Conservation (phyloP, 1,140 invertebrate genomes). For the Oreohelix idahoensis region DNA sequence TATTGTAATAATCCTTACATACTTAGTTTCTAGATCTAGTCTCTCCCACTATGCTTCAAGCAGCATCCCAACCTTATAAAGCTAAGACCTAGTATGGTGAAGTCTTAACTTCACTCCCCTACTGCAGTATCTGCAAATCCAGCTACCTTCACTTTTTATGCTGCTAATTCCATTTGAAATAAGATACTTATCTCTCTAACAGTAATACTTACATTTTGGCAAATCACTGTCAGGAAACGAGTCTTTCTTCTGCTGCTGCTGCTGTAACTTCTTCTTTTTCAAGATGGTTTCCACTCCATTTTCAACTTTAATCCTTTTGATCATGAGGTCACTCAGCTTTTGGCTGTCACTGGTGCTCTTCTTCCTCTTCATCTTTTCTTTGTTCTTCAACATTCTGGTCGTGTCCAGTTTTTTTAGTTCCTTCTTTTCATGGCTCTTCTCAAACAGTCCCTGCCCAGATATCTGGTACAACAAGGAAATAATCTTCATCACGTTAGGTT, state of each 20-base stretch:
- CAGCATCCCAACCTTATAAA: no score
- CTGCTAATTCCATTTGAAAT: no score
- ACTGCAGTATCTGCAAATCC: no score
- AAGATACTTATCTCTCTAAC: neutral
- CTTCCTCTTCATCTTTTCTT: slow-evolving; percentile 55
- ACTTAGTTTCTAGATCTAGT: no score
- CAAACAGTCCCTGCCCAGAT: slow-evolving; percentile 40
- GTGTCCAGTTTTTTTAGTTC: slow-evolving; percentile 60
- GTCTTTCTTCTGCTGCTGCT: slow-evolving; percentile 6
- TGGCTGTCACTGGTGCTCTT: slow-evolving; percentile 29
- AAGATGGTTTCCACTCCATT: slow-evolving; percentile 31
- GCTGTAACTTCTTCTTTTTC: slow-evolving; percentile 32
- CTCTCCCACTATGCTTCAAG: no score
- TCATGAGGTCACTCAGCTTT: slow-evolving; percentile 17
- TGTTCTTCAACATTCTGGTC: slow-evolving; percentile 57
- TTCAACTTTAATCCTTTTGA: slow-evolving; percentile 39
- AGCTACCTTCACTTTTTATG: no score
- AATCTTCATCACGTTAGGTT: neutral
- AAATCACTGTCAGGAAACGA: neutral
- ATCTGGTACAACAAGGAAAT: slow-evolving; percentile 1
- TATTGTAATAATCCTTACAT: no score
- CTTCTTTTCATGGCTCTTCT: slow-evolving; percentile 45
- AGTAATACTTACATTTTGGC: neutral
- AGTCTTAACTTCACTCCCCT: no score
- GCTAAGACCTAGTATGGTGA: no score